Evolutionary conservation across 2,797 vertebrate species (phyloP).

Genomic region (Poeciliopsis gracilis): DNA sequence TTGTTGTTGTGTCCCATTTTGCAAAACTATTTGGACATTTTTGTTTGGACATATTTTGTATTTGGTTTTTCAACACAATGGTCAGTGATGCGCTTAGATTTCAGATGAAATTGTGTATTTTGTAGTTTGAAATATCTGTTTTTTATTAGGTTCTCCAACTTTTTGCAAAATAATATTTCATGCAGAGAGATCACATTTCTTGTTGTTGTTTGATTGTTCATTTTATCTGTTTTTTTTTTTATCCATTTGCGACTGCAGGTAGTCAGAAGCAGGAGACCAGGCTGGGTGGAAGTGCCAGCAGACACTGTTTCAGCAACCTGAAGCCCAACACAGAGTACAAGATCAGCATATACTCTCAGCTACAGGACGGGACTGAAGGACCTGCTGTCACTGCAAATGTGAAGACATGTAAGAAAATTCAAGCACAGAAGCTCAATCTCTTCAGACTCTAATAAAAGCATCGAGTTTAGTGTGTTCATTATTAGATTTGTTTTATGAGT

Average conservation of each 20-base stretch:
- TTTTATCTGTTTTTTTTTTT: neutral
- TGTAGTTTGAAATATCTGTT: neutral
- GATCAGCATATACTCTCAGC: slow-evolving; percentile 87
- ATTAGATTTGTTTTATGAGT: neutral
- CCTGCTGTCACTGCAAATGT: slow-evolving; percentile 83
- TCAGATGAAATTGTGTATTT: neutral
- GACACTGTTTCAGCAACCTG: slow-evolving; percentile 92
- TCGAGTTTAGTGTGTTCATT: neutral
- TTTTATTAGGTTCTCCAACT: neutral
- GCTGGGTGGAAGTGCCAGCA: slow-evolving; percentile 82
- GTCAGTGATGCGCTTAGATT: neutral
- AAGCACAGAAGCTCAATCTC: slow-evolving; percentile 1
- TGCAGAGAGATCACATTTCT: neutral
- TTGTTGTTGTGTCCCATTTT: neutral
- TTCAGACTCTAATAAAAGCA: neutral
- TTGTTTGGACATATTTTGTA: no score
- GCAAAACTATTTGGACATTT: neutral
- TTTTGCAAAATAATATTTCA: neutral
- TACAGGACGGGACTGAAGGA: slow-evolving; percentile 88
- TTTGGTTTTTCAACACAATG: neutral
- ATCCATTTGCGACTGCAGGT: slow-evolving; percentile 69
- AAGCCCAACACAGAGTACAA: slow-evolving; percentile 86
- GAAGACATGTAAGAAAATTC: slow-evolving; percentile 84
- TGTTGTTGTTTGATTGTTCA: neutral
- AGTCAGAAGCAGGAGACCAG: slow-evolving; percentile 85